Evolutionary conservation across 2,113 vertebrate genomes (phyloP).

Genomic region (Emydura subglobosa): DNA sequence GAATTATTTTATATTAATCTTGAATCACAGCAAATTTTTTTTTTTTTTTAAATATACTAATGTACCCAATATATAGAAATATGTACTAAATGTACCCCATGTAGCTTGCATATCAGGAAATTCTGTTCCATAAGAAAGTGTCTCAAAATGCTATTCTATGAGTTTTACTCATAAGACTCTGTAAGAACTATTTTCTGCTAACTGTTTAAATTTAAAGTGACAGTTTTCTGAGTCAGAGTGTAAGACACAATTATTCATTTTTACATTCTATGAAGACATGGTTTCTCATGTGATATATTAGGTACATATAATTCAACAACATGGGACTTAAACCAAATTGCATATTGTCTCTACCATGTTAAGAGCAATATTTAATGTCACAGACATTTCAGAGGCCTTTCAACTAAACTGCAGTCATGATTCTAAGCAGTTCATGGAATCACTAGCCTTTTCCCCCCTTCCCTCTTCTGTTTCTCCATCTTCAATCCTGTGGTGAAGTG

Average conservation of each 20-base stretch:
- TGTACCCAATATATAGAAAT: background rate
- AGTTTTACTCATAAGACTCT: background rate
- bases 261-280: background rate
- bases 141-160: background rate
- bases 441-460: background rate
- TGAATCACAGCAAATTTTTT: background rate
- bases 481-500: background rate
- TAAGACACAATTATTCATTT: constrained; percentile 13
- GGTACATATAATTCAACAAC: background rate
- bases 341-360: background rate
- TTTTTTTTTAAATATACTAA: background rate
- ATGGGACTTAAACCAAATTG: rapidly evolving
- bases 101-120: background rate
- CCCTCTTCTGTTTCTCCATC: background rate
- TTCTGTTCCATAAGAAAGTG: background rate
- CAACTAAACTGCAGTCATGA: background rate
- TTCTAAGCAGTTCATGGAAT: background rate
- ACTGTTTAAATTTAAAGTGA: background rate
- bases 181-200: constrained; percentile 11
- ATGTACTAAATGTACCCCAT: background rate
- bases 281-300: background rate
- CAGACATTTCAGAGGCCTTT: background rate
- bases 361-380: background rate
- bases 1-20: background rate
- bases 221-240: background rate